These are phyloP conservation scores for Sarcophaga carnaria DNA, from an alignment of 2,888 invertebrate species.

Conservation along the genomic window DNA sequence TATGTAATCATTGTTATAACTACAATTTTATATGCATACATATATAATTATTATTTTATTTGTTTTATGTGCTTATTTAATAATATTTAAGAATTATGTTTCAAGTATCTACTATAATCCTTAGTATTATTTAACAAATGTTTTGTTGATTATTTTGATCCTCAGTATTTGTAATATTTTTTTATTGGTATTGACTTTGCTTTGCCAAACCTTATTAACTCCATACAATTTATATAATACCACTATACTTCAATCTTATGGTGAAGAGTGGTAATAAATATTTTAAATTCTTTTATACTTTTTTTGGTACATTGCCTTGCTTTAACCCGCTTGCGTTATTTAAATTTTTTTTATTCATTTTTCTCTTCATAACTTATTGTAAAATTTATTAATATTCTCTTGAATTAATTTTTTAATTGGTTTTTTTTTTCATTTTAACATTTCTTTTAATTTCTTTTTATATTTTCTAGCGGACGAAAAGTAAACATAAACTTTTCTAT, in stretches of 20 bases:
- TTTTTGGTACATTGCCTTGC: neutral
- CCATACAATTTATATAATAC: neutral
- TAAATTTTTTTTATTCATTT: neutral
- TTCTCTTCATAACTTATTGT: neutral
- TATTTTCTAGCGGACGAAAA: constrained; percentile 45
- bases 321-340: constrained; percentile 18
- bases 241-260: neutral
- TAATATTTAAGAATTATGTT: constrained; percentile 25
- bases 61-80: constrained; percentile 23
- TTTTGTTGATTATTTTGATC: constrained; percentile 3
- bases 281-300: neutral
- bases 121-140: neutral
- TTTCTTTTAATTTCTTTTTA: constrained; percentile 34
- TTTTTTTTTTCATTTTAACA: constrained; percentile 26
- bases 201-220: constrained; percentile 8
- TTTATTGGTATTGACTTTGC: neutral
- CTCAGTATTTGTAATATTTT: constrained; percentile 14
- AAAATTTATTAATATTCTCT: constrained; percentile 4
- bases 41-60: neutral
- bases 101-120: constrained; percentile 18
- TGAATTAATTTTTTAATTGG: constrained; percentile 17
- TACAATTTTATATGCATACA: constrained; percentile 12
- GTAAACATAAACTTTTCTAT: constrained; percentile 42
- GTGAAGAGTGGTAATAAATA: neutral
- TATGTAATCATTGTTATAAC: neutral